Conservation (phyloP, 2,888 invertebrate species). For the Tetheella fluctuosa region DNA sequence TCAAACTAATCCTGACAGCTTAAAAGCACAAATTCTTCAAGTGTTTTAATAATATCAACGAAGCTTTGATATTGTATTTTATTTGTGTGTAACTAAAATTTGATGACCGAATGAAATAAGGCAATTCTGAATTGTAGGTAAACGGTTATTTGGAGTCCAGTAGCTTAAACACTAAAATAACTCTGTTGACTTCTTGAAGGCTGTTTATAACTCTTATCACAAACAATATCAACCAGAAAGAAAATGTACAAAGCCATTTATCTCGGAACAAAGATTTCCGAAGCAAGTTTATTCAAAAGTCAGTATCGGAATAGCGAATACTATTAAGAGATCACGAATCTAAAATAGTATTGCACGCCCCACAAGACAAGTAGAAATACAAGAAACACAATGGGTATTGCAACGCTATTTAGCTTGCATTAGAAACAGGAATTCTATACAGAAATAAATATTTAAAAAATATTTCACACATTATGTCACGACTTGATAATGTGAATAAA, state of each 20-base stretch:
- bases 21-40: no score
- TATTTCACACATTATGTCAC: not conserved
- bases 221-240: not conserved
- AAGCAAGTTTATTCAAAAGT: conserved; percentile 51
- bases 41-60: no score
- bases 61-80: no score
- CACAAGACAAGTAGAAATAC: conserved; percentile 52
- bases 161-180: conserved; percentile 3
- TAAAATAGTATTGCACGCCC: conserved; percentile 66
- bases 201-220: conserved; percentile 9
- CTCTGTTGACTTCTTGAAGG: not conserved
- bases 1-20: no score
- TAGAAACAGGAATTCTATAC: conserved; percentile 25
- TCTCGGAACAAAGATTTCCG: conserved; percentile 40
- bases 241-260: conserved; percentile 24
- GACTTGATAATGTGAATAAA: not conserved
- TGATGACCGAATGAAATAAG: no score
- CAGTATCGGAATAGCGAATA: conserved; percentile 59
- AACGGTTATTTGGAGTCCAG: not conserved
- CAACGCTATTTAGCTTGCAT: conserved; percentile 43
- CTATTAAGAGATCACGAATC: conserved; percentile 76
- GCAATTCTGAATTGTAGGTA: not conserved
- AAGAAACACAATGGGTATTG: conserved; percentile 59
- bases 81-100: no score
- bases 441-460: conserved; percentile 15